A percentile compares a stretch with the other conserved stretches of the same genome.
Evolutionary conservation across 23 tunicate species (phyloP).

Genomic region (Trididemnum clinides): DNA sequence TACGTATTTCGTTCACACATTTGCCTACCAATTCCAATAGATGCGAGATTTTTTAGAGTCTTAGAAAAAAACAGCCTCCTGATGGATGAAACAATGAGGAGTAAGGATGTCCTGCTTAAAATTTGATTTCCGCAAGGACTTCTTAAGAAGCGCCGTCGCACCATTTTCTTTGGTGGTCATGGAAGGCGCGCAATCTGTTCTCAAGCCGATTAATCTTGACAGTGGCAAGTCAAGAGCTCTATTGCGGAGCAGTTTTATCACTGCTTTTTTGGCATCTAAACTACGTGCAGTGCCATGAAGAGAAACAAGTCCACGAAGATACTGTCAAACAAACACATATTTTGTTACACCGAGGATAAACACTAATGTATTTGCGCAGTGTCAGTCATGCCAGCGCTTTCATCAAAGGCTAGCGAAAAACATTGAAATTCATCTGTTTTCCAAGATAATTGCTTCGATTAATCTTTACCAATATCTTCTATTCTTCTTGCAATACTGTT

Average conservation of each 20-base stretch:
- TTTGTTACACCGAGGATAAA: neutral
- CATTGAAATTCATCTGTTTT: neutral
- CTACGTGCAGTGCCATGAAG: neutral
- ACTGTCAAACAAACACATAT: neutral
- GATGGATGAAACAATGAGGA: neutral
- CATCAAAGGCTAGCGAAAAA: no score
- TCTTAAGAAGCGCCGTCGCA: neutral
- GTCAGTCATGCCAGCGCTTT: no score
- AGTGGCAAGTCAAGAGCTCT: neutral
- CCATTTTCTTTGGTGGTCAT: neutral
- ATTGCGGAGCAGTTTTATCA: neutral
- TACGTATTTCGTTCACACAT: no score
- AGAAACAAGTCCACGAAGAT: neutral
- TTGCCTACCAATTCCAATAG: neutral
- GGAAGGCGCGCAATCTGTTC: conserved; percentile 2
- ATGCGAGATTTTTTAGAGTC: neutral
- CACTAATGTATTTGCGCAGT: no score
- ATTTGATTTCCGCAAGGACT: neutral
- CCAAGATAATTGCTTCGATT: neutral
- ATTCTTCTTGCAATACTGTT: no score
- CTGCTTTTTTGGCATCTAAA: neutral
- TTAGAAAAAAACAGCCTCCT: neutral
- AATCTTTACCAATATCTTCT: neutral
- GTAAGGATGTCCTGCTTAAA: no score
- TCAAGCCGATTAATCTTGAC: neutral